Base-by-base conservation (phyloP, 2,888 invertebrate species). In the Rhodophaea formosa region DNA sequence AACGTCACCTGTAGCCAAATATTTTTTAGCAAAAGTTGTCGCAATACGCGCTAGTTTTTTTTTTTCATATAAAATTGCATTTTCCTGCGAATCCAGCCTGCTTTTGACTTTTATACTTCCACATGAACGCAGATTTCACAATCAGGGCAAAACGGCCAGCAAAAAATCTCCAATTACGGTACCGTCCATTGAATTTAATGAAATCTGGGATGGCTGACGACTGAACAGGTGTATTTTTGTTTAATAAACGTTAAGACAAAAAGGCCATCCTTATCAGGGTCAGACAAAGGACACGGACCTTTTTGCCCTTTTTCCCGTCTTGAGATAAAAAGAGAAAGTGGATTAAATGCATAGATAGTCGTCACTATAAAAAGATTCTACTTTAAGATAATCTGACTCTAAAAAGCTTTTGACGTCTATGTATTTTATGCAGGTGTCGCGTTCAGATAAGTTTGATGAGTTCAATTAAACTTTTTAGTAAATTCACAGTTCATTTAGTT, bases 301-400 rank as follows among this genome's bases (percentile, higher is more conserved):
- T 77, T 78, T 76, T 71, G 72, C 74, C 77, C 75, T 80, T 79
- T 79, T 75, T 75, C 77, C 77, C 82, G 78, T 78, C 80, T 80
- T 77, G 74, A 82, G 82, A 82, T 84, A 84, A 86, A 87, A 84
- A 82, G 72, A 76, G 79, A 85, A 81, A 86, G 83, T 84, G 86
- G 88, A 88, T 87, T 88, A 86, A 87, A 86, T 83, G 84, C 82
- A 80, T 75, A 84, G 88, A 88, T 88, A 87, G 77, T 80, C 72
- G 77, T 76, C 77, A 73, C 80, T 78, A 79, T 83, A 83, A 82
- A 83, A 76, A 83, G 83, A 84, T 84, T 74, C 71, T 66, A 76
- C 73, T 75, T 68, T 57, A 62, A 75, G 84, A 84, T 84, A 79
- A 79, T 70, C 69, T 67, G 62, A 63, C 72, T 74, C 71, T 67